Percentiles rank a stretch among this genome's conserved stretches.
Conservation (phyloP, 2,888 invertebrate genomes). For the Dryocosmus kuriphilus region DNA sequence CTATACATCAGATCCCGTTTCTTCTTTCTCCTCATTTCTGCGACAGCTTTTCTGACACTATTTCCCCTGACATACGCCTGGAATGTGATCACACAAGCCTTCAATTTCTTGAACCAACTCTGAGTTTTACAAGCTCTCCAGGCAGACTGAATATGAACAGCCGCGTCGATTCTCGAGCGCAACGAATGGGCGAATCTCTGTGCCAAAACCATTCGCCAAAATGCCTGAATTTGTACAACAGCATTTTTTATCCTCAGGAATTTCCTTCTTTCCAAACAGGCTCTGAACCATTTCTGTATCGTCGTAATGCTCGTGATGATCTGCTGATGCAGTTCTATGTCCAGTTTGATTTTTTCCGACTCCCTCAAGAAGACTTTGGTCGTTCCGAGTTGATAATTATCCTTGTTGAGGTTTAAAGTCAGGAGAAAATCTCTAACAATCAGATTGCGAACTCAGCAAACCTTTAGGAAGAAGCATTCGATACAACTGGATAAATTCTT, state of each 20-base stretch:
- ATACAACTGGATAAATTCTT: constrained; percentile 96
- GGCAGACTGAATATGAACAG: constrained; percentile 86
- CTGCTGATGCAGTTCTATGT: constrained; percentile 94
- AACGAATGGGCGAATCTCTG: constrained; percentile 79
- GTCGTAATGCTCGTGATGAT: constrained; percentile 95
- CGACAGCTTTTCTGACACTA: constrained; percentile 81
- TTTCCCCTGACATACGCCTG: constrained; percentile 87
- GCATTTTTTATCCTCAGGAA: constrained; percentile 88
- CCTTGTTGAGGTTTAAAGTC: constrained; percentile 90
- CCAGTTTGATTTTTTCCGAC: constrained; percentile 94
- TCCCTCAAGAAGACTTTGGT: constrained; percentile 96
- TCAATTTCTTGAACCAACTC: constrained; percentile 84
- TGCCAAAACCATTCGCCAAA: constrained; percentile 83
- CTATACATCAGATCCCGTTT: constrained; percentile 46
- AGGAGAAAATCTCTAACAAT: constrained; percentile 91
- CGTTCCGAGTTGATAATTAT: constrained; percentile 93
- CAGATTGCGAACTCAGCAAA: constrained; percentile 89
- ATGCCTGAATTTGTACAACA: constrained; percentile 87
- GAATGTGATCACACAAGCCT: constrained; percentile 81
- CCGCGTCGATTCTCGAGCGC: constrained; percentile 80
- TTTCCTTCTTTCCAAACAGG: constrained; percentile 87
- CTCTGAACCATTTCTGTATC: constrained; percentile 94
- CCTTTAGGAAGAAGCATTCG: constrained; percentile 94
- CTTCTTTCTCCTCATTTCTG: constrained; percentile 74
- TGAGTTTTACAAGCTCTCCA: constrained; percentile 87